Base-by-base conservation (phyloP, 2,888 invertebrate species). In the Hydrotaea diabolus region DNA sequence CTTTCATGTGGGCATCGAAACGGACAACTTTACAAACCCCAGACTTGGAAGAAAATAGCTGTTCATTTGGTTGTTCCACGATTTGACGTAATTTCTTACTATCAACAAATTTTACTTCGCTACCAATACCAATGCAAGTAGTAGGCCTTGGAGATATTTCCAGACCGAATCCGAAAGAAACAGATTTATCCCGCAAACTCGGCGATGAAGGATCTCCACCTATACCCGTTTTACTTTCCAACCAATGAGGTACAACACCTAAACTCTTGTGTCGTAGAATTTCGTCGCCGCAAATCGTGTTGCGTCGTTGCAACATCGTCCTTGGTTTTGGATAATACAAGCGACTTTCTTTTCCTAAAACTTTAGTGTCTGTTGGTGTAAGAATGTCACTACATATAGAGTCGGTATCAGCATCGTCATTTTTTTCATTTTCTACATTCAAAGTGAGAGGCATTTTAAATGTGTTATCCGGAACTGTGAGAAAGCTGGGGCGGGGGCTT, bases 201-300 rank as follows among this genome's bases (percentile, higher is more conserved):
- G 96, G 94, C 83, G 93, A 93, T 0, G 91, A 89, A 0, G 92
- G 92, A 86, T 92, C 92, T 39, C 90, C 89, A 76, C 75, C 80
- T 13, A 79, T 62, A 11, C 93, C 94, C 73, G 93, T 93, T 89
- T 95, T 95, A 86, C 96, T 93, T 89, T 96, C 95, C 87, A 94
- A 95, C 96, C 96, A 96, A 88, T 96, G 95, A 93, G 95, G 93
- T 75, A 92, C 92, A 80, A 90, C 90, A 26, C 89, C 87, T 57
- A 89, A 80, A 86, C 90, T 89, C 46, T 91, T 91, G 85, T 90
- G 89, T 64, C 90, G 89, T 75, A 90, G 89, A 88, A 95, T 95
- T 93, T 96, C 95, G 89, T 96, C 95, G 17, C 98, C 97, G 88
- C 97, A 96, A 86, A 98, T 96, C 0, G 98, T 97, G 88, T 98